phyloP scores from a whole-genome alignment of 1,140 invertebrate genomes.

The Camponotus floridanus region DNA sequence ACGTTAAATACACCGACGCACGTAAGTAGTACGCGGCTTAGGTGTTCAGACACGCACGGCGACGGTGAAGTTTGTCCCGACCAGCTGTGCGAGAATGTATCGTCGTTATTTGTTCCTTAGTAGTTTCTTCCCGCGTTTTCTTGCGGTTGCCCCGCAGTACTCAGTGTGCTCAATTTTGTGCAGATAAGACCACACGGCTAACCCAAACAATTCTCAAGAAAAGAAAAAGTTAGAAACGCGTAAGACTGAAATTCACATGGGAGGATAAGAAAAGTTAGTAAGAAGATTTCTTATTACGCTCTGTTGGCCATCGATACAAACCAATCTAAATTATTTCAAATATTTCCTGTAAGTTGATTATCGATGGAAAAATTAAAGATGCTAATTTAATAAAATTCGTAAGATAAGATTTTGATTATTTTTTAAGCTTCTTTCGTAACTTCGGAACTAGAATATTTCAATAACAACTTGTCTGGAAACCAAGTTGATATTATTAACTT shows the following conservation, averaged over 20 bases:
- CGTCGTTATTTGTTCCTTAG: constrained; percentile 78
- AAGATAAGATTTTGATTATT: no score
- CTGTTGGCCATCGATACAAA: not conserved
- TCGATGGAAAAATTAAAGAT: not conserved
- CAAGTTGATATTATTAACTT: no score
- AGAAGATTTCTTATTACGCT: constrained; percentile 5
- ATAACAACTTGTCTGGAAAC: no score
- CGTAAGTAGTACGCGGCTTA: constrained; percentile 28
- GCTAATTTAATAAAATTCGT: not conserved
- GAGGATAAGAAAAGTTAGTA: constrained; percentile 32
- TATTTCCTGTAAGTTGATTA: constrained; percentile 7
- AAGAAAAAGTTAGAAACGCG: constrained; percentile 60
- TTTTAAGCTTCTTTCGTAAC: no score
- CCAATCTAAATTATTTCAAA: not conserved
- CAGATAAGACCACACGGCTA: constrained; percentile 53
- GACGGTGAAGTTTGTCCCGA: constrained; percentile 74
- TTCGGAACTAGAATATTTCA: no score
- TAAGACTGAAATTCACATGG: constrained; percentile 38
- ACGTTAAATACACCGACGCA: constrained; percentile 28
- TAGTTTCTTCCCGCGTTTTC: constrained; percentile 58
- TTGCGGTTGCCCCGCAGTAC: constrained; percentile 30
- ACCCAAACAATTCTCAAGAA: constrained; percentile 55
- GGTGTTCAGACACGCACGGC: constrained; percentile 21
- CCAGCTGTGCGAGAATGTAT: constrained; percentile 80
- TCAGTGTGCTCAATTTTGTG: constrained; percentile 69